A percentile compares a stretch with the other conserved stretches of the same genome.
Evolutionary conservation across 2,797 vertebrate genomes (phyloP).

Genomic region (Cyclopterus lumpus): DNA sequence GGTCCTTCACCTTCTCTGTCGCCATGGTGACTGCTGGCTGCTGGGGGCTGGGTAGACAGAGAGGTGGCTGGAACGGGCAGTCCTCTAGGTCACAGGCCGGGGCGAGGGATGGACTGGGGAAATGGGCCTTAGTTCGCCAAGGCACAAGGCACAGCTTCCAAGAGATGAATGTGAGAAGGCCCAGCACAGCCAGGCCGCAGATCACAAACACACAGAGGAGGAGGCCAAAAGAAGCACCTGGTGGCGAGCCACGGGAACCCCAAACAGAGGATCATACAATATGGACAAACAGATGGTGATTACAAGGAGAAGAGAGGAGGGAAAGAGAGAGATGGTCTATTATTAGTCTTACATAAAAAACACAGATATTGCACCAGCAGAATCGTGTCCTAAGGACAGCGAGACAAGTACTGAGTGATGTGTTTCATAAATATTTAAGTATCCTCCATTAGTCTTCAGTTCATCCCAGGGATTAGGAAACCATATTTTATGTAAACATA

Average conservation of each 20-base stretch:
- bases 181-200: constrained; percentile 93
- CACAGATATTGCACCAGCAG: constrained; percentile 45
- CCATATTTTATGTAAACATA: constrained; percentile 45
- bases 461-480: constrained; percentile 38
- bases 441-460: constrained; percentile 50
- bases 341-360: constrained; percentile 51
- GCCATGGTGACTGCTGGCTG: constrained; percentile 88
- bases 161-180: constrained; percentile 91
- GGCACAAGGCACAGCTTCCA: constrained; percentile 96
- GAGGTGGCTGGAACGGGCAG: constrained; percentile 65
- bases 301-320: constrained; percentile 57
- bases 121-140: constrained; percentile 89
- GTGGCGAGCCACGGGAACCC: constrained; percentile 63
- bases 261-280: constrained; percentile 73
- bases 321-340: constrained; percentile 58
- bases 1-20: constrained; percentile 95
- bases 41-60: constrained; percentile 65
- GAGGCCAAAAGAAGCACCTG: constrained; percentile 93
- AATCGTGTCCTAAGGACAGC: constrained; percentile 32
- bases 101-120: constrained; percentile 78
- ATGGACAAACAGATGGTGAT: constrained; percentile 85
- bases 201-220: constrained; percentile 90
- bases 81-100: constrained; percentile 68
- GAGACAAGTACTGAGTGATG: constrained; percentile 28
- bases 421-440: constrained; percentile 70